Percentiles rank a stretch among this genome's conserved stretches.
phyloP scores from a whole-genome alignment of 2,797 vertebrate genomes.

The Rhynchotus rufescens region DNA sequence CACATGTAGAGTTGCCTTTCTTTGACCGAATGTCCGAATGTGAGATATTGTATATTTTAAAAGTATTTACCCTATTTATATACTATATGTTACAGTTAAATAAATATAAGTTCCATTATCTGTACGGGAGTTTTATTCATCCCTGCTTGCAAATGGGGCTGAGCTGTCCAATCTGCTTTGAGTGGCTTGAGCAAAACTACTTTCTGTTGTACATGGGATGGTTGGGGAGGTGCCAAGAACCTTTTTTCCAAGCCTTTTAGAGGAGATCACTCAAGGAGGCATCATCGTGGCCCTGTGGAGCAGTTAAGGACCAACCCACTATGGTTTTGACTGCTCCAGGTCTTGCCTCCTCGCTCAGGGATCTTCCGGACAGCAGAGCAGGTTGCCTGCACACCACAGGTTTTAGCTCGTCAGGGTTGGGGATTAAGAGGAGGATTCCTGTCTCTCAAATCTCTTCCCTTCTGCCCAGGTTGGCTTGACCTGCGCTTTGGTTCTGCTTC shows the following conservation, averaged over 20 bases:
- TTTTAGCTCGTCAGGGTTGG: not conserved
- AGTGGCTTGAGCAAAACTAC: not conserved
- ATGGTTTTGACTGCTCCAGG: not conserved
- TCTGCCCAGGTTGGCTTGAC: not conserved
- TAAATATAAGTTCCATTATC: slow-evolving; percentile 58
- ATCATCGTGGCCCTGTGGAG: too few relatives aligned
- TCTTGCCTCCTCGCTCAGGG: accelerated
- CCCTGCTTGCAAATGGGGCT: accelerated
- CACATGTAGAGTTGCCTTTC: slow-evolving; percentile 32
- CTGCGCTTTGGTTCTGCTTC: not conserved
- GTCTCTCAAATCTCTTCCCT: not conserved
- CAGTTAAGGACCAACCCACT: too few relatives aligned
- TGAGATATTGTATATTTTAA: slow-evolving; percentile 76
- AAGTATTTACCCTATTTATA: slow-evolving; percentile 76
- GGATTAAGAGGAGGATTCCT: not conserved
- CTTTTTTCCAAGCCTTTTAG: accelerated
- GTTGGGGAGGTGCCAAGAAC: not conserved
- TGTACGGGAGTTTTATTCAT: not conserved
- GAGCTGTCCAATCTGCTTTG: not conserved
- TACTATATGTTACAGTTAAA: slow-evolving; percentile 71
- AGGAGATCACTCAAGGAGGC: not conserved
- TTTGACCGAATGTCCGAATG: slow-evolving; percentile 64
- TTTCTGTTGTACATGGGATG: not conserved
- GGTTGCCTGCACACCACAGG: not conserved
- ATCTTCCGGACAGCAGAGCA: not conserved